Conservation (phyloP, 2,797 vertebrate species). For the Hephaestus fuliginosus region DNA sequence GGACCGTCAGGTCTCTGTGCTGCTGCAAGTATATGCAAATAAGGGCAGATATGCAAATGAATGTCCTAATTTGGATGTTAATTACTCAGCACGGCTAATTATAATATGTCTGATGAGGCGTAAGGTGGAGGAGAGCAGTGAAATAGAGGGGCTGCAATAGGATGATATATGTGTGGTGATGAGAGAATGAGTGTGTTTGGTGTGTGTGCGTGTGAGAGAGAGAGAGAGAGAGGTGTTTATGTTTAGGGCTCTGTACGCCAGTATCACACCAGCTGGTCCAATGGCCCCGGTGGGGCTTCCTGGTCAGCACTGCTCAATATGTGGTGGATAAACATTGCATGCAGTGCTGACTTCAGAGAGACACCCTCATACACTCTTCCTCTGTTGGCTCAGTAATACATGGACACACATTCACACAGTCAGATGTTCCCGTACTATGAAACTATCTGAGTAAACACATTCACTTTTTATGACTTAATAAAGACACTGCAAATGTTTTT, state of each 20-base stretch:
- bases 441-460: constrained; percentile 28
- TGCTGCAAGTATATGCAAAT: constrained; percentile 68
- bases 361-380: constrained; percentile 30
- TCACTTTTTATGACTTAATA: constrained; percentile 25
- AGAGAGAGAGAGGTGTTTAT: constrained; percentile 32
- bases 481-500: constrained; percentile 21
- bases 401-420: constrained; percentile 30
- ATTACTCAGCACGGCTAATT: constrained; percentile 85
- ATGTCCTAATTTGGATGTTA: constrained; percentile 83
- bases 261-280: constrained; percentile 79
- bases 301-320: constrained; percentile 82
- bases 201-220: constrained; percentile 49
- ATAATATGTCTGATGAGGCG: constrained; percentile 80
- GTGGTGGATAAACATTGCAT: constrained; percentile 81
- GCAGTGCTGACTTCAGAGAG: constrained; percentile 64
- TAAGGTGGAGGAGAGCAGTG: constrained; percentile 70
- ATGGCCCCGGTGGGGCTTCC: constrained; percentile 73
- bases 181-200: constrained; percentile 32
- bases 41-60: constrained; percentile 74
- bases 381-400: constrained; percentile 29
- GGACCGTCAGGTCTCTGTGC: constrained; percentile 55
- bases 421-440: constrained; percentile 11
- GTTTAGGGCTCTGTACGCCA: constrained; percentile 56
- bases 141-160: constrained; percentile 55
- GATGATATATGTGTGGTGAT: constrained; percentile 60